phyloP scores from a whole-genome alignment of 1,140 invertebrate genomes.

The Chironomus tepperi region DNA sequence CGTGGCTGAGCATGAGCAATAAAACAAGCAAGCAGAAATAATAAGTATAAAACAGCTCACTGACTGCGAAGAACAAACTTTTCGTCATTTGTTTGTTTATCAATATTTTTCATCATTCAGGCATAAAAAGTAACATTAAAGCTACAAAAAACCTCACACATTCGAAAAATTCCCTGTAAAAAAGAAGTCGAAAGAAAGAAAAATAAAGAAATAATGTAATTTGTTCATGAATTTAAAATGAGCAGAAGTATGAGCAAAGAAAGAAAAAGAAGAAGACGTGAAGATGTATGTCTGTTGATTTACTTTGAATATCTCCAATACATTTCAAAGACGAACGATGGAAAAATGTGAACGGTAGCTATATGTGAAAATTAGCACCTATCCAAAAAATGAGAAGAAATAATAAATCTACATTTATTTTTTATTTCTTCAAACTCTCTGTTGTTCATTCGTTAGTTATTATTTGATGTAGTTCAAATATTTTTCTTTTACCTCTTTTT shows the following conservation, averaged over 20 bases:
- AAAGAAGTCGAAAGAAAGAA: neutral
- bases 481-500: neutral
- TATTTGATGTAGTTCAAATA: slow-evolving; percentile 19
- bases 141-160: slow-evolving; percentile 21
- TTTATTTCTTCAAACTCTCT: neutral
- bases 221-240: neutral
- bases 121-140: slow-evolving; percentile 23
- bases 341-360: slow-evolving; percentile 19
- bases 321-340: neutral
- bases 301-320: neutral
- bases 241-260: neutral
- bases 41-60: neutral
- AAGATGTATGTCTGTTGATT: neutral
- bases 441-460: neutral
- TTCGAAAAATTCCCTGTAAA: neutral
- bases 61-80: slow-evolving; percentile 9
- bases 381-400: slow-evolving; percentile 16
- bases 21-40: too few relatives aligned
- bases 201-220: neutral
- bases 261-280: neutral
- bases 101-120: slow-evolving; percentile 21
- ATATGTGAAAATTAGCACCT: slow-evolving; percentile 22
- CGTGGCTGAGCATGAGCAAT: too few relatives aligned
- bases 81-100: slow-evolving; percentile 21
- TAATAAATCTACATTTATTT: slow-evolving; percentile 20